Conservation (phyloP, 2,797 vertebrate species). For the Takifugu ocellatus region DNA sequence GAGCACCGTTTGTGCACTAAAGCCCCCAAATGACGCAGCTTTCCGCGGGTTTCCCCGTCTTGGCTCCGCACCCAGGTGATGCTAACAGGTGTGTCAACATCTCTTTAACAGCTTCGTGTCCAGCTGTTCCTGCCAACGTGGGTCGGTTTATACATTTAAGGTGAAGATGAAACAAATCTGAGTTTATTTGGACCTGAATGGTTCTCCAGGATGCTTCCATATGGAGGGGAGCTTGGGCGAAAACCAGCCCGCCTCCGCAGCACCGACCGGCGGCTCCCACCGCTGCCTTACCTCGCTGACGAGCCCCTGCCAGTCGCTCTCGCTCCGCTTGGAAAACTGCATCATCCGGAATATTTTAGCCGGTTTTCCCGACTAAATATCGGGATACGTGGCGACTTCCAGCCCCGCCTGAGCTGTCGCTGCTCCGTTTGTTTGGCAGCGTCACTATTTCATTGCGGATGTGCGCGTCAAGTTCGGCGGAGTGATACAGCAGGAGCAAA, state of each 20-base stretch:
- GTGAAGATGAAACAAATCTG: not conserved
- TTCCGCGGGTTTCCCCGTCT: too few species aligned
- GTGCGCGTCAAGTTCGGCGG: conserved; percentile 9
- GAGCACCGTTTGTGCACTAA: too few species aligned
- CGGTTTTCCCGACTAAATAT: not conserved
- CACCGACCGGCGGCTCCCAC: not conserved
- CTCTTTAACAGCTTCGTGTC: not conserved
- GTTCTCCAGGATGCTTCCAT: conserved; percentile 24
- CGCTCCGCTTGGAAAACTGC: conserved; percentile 79
- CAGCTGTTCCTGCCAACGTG: not conserved
- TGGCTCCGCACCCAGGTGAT: not conserved
- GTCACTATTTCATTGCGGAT: conserved; percentile 34
- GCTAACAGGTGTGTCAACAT: conserved; percentile 21
- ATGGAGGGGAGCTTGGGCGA: conserved; percentile 31
- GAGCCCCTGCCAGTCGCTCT: conserved; percentile 94
- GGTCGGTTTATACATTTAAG: not conserved
- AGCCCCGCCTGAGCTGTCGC: conserved; percentile 2
- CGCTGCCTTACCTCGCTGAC: conserved; percentile 84
- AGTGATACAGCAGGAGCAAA: not conserved
- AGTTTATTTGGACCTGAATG: not conserved
- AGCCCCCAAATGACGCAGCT: too few species aligned
- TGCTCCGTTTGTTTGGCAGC: conserved; percentile 54
- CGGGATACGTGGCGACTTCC: not conserved
- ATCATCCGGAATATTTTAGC: conserved; percentile 56
- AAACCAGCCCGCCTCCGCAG: conserved; percentile 6